Evolutionary conservation across 53 echinoderm and acorn worm species (phyloP).

Genomic region (Antedon mediterranea): DNA sequence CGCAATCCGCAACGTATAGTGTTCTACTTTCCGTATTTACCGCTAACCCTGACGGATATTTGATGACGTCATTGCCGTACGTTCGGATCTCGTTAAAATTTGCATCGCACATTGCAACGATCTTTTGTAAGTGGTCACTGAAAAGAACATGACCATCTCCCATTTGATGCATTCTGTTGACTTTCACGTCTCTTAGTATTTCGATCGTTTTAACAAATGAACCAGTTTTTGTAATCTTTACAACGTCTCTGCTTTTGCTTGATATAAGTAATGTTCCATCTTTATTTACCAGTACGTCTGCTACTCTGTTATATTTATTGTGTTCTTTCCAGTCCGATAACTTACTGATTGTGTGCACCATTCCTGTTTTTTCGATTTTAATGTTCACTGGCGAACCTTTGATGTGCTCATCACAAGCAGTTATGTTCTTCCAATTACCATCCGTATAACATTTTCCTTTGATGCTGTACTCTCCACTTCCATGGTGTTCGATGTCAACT

Average conservation of each 20-base stretch:
- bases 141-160: too few species aligned
- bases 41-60: too few species aligned
- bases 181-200: not conserved
- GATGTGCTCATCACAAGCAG: not conserved
- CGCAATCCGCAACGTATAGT: too few species aligned
- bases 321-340: not conserved
- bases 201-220: not conserved
- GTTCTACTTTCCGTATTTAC: too few species aligned
- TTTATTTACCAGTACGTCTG: not conserved
- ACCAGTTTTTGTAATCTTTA: not conserved
- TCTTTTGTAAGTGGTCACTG: too few species aligned
- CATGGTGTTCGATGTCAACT: not conserved
- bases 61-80: too few species aligned
- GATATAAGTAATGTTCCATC: not conserved
- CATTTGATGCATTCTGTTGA: not conserved
- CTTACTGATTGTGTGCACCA: not conserved
- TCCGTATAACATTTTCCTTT: not conserved
- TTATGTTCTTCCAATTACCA: not conserved
- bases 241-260: not conserved
- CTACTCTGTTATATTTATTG: not conserved
- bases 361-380: not conserved
- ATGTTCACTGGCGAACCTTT: not conserved
- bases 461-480: not conserved
- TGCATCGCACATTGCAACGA: too few species aligned
- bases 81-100: too few species aligned